A percentile compares a stretch with the other conserved stretches of the same genome.
Evolutionary conservation across 2,888 invertebrate species (phyloP).

Genomic region (Drosophila barbarae): DNA sequence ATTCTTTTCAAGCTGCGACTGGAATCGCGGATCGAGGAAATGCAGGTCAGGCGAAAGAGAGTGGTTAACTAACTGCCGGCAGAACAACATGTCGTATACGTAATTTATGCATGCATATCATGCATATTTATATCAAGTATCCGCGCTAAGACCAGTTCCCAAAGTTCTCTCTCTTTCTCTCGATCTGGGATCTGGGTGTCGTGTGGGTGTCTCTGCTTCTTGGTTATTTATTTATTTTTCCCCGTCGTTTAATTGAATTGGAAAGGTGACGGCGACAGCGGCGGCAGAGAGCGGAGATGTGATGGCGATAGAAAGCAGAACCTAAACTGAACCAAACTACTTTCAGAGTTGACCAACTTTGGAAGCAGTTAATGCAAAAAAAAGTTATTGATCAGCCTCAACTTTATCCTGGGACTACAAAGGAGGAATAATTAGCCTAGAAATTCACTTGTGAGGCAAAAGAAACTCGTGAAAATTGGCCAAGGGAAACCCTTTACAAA

Average conservation of each 20-base stretch:
- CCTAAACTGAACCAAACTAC: slow-evolving; percentile 66
- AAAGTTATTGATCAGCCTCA: neutral
- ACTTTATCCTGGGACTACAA: neutral
- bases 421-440: neutral
- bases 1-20: slow-evolving; percentile 24
- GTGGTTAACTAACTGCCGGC: slow-evolving; percentile 38
- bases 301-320: slow-evolving; percentile 51
- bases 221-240: slow-evolving; percentile 35
- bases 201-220: slow-evolving; percentile 32
- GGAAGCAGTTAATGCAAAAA: slow-evolving; percentile 8
- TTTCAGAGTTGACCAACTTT: slow-evolving; percentile 72
- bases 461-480: neutral
- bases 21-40: slow-evolving; percentile 36
- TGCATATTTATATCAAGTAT: slow-evolving; percentile 60
- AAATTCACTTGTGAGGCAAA: neutral
- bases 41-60: slow-evolving; percentile 45
- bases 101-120: slow-evolving; percentile 72
- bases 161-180: slow-evolving; percentile 38
- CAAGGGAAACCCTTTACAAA: neutral
- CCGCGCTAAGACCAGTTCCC: slow-evolving; percentile 56
- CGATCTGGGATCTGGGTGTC: neutral
- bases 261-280: slow-evolving; percentile 50
- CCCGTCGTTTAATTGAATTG: slow-evolving; percentile 63
- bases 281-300: slow-evolving; percentile 15
- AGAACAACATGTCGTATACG: slow-evolving; percentile 63